These are phyloP conservation scores for Phymorhynchus buccinoides DNA, from an alignment of 1,140 invertebrate species.

Conservation along the genomic window DNA sequence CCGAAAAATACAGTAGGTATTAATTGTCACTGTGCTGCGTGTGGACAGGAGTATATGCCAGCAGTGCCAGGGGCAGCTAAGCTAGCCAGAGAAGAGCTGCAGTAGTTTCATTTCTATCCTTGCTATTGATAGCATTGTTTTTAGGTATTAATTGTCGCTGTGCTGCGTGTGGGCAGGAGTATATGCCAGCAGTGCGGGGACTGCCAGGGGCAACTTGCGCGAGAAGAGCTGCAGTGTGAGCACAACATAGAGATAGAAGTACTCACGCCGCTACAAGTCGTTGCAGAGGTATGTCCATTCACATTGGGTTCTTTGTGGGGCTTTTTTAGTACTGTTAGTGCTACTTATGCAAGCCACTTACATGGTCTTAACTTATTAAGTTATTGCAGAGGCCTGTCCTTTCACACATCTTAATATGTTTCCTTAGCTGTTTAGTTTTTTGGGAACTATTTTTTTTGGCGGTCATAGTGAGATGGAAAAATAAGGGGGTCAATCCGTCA, in stretches of 20 bases:
- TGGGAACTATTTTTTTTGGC: too few relatives aligned
- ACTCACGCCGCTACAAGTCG: constrained; percentile 82
- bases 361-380: too few relatives aligned
- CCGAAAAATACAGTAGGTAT: too few relatives aligned
- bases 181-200: constrained; percentile 81
- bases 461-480: too few relatives aligned
- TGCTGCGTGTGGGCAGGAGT: constrained; percentile 61
- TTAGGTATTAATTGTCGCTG: not conserved
- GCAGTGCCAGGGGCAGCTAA: constrained; percentile 84
- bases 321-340: not conserved
- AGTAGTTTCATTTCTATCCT: too few relatives aligned
- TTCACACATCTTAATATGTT: too few relatives aligned
- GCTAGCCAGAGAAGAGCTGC: constrained; percentile 86
- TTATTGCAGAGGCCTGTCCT: too few relatives aligned
- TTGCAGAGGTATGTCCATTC: constrained; percentile 79
- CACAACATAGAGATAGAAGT: constrained; percentile 79
- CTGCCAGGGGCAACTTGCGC: constrained; percentile 86
- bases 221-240: constrained; percentile 88
- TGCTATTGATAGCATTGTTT: too few relatives aligned
- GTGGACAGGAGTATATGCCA: constrained; percentile 72
- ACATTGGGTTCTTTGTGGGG: not conserved
- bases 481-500: too few relatives aligned
- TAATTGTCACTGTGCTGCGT: not conserved
- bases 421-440: too few relatives aligned
- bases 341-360: too few relatives aligned